Evolutionary conservation across 1,140 invertebrate species (phyloP), one percentile per base, ranked within the genome.

Genomic region (Calliphora vicina): DNA sequence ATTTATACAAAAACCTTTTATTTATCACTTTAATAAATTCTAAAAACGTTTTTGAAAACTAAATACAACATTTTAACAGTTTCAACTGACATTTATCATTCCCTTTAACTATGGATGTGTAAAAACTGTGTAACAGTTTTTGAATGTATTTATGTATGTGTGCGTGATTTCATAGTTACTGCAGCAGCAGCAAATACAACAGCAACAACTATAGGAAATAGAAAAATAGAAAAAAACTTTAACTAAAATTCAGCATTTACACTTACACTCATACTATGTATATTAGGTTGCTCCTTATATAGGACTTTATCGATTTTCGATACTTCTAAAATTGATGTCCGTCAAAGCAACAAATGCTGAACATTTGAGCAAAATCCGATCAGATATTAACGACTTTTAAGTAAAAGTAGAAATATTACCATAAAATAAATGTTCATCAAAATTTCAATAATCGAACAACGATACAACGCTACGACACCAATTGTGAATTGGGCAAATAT

Each of bases 11-110:
- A 23, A 67, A 67, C 20, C 61, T 4, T 23, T 67, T 23, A 67
- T 67, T 67, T 67, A 67, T 67, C n/a, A 67, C 20, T 67, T 67
- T 67, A 67, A 67, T 67, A 67, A 67, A 67, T 67, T 67, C 61
- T 67, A 67, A 23, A 67, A 67, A 67, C 61, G 61, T 67, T 67
- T 61, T 67, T 23, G n/a, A 67, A 67, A 67, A 67, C 61, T 67
- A 67, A 67, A 67, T 23, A 67, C 61, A 67, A 67, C 20, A 67
- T 67, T 67, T 67, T 67, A 67, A 67, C 61, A 23, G 20, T 67
- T 67, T 67, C 61, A 67, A 67, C 61, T 67, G 61, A 67, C 61
- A 67, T 67, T 67, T 67, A 67, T 67, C 61, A 67, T 67, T 20
- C 6, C 15, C 15, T 57, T 57, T 15, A n/a, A 57, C 13, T 57